A percentile compares a stretch with the other conserved stretches of the same genome.
These are phyloP conservation scores for Mercenaria mercenaria DNA, from an alignment of 1,140 invertebrate genomes.

Conservation along the genomic window DNA sequence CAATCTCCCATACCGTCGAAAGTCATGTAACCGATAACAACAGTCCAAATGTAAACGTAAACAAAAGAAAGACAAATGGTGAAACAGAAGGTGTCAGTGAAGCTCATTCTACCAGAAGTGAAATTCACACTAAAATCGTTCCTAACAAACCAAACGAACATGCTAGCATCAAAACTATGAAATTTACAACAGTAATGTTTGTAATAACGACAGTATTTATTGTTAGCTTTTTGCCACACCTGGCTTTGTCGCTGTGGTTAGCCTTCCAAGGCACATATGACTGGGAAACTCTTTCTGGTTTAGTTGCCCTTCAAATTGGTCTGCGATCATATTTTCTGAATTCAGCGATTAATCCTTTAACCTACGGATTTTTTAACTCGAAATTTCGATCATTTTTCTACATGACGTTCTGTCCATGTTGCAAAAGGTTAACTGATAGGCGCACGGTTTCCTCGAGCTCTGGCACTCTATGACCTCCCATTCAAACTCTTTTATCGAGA, in stretches of 20 bases:
- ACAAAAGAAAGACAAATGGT: no score
- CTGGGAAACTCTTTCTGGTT: slow-evolving; percentile 21
- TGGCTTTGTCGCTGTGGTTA: slow-evolving; percentile 22
- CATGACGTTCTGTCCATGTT: slow-evolving; percentile 1
- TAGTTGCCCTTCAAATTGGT: slow-evolving; percentile 71
- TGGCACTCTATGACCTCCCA: no score
- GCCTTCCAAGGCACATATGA: not conserved
- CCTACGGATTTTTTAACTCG: slow-evolving; percentile 73
- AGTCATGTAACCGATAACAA: slow-evolving; percentile 6
- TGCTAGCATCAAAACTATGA: slow-evolving; percentile 23
- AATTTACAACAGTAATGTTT: slow-evolving; percentile 43
- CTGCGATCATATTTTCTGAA: slow-evolving; percentile 73
- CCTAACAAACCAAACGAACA: slow-evolving; percentile 5
- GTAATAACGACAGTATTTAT: slow-evolving; percentile 48
- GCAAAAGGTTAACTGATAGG: not conserved
- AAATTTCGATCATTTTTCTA: slow-evolving; percentile 61
- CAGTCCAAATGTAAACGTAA: no score
- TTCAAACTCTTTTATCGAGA: no score
- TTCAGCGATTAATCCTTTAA: slow-evolving; percentile 69
- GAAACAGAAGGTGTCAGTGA: no score
- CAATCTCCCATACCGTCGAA: not conserved
- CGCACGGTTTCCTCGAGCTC: not conserved
- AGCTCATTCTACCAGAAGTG: not conserved
- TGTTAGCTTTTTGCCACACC: slow-evolving; percentile 40
- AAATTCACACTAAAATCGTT: not conserved